Percentiles rank a stretch among this genome's conserved stretches.
These are phyloP conservation scores for Dryobotodes eremita DNA, from an alignment of 2,888 invertebrate genomes.

Conservation along the genomic window DNA sequence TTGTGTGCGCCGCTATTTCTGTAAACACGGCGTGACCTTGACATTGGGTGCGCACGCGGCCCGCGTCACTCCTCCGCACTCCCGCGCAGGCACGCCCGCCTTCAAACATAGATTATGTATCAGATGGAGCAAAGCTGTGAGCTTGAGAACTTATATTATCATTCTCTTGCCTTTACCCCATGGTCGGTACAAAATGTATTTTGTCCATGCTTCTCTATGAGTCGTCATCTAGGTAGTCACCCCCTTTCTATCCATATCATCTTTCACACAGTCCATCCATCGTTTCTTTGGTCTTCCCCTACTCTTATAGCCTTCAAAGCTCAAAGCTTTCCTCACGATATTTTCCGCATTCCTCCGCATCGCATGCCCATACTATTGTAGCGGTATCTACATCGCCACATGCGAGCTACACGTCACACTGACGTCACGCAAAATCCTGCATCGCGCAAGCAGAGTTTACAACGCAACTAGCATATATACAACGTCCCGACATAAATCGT, in stretches of 20 bases:
- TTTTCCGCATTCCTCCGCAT: neutral
- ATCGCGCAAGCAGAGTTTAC: too few relatives aligned
- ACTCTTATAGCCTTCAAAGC: neutral
- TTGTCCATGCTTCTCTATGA: neutral
- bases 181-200: too few relatives aligned
- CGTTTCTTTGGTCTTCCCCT: neutral
- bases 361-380: neutral
- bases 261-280: neutral
- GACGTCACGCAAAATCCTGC: too few relatives aligned
- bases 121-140: constrained; percentile 22
- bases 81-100: constrained; percentile 6
- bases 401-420: too few relatives aligned
- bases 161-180: neutral
- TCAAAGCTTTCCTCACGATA: neutral
- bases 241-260: neutral
- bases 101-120: constrained; percentile 40
- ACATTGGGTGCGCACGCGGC: constrained; percentile 70
- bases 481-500: too few relatives aligned
- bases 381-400: too few relatives aligned
- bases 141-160: neutral
- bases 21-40: constrained; percentile 69
- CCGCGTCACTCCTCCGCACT: constrained; percentile 63
- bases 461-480: too few relatives aligned
- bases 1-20: constrained; percentile 64
- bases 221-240: neutral